Evolutionary conservation across 1,140 invertebrate genomes (phyloP).

Genomic region (Hyles vespertilio): DNA sequence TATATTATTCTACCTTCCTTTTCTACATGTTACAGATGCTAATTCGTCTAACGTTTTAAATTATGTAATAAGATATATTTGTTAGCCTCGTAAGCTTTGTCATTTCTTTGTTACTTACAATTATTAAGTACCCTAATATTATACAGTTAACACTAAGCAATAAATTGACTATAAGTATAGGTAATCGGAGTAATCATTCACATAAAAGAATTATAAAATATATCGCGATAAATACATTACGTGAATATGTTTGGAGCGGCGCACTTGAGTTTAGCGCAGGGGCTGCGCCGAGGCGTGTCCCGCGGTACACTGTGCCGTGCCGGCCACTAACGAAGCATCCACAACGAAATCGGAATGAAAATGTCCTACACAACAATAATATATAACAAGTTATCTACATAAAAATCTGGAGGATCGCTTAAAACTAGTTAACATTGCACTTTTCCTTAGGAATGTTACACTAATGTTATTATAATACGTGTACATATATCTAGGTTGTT

Average conservation of each 20-base stretch:
- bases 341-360: too few species aligned
- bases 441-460: conserved; percentile 71
- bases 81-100: conserved; percentile 63
- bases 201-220: conserved; percentile 29
- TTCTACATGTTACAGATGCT: too few species aligned
- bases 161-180: conserved; percentile 62
- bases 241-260: not conserved
- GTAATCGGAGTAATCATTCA: conserved; percentile 65
- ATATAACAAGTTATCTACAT: conserved; percentile 36
- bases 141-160: conserved; percentile 15
- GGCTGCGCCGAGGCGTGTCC: not conserved
- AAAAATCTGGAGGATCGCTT: conserved; percentile 56
- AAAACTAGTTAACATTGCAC: conserved; percentile 77
- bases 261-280: too few species aligned
- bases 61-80: not conserved
- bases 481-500: conserved; percentile 2
- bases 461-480: conserved; percentile 10
- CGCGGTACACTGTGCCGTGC: not conserved
- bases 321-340: not conserved
- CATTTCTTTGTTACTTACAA: conserved; percentile 35
- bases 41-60: too few species aligned
- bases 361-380: conserved; percentile 10
- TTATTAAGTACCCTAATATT: conserved; percentile 34
- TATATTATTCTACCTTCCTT: too few species aligned
- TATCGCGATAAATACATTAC: not conserved